Evolutionary conservation across 2,113 vertebrate genomes (phyloP).

Genomic region (Marmota monax): DNA sequence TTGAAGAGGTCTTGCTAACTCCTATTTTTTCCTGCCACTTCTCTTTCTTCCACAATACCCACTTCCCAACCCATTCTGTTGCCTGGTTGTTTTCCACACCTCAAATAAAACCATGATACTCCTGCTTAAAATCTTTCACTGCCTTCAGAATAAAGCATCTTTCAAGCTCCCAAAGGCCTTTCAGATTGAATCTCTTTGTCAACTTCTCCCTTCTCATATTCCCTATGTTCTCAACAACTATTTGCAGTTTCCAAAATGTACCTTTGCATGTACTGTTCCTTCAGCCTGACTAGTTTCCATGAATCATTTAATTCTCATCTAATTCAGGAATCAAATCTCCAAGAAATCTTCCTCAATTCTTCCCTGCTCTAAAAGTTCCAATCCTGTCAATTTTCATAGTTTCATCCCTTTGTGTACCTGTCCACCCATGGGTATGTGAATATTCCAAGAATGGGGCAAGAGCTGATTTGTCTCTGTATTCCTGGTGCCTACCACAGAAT

Average conservation of each 20-base stretch:
- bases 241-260: constrained; percentile 4
- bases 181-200: neutral
- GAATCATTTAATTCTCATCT: constrained; percentile 56
- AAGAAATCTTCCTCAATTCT: constrained; percentile 27
- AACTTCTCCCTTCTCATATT: constrained; percentile 13
- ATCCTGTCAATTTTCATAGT: neutral
- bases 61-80: neutral
- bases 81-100: constrained; percentile 10
- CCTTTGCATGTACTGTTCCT: constrained; percentile 18
- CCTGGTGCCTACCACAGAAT: neutral
- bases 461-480: neutral
- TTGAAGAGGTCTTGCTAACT: neutral
- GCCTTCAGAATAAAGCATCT: constrained; percentile 47
- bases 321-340: neutral
- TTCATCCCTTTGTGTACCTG: neutral
- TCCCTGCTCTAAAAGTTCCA: neutral
- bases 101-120: constrained; percentile 21
- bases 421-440: neutral
- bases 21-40: neutral
- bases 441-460: neutral
- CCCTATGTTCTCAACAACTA: neutral
- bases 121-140: constrained; percentile 48
- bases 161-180: neutral
- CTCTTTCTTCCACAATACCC: neutral
- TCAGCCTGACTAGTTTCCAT: constrained; percentile 32